phyloP scores from a whole-genome alignment of 2,797 vertebrate genomes.

The Pipistrellus pygmaeus region DNA sequence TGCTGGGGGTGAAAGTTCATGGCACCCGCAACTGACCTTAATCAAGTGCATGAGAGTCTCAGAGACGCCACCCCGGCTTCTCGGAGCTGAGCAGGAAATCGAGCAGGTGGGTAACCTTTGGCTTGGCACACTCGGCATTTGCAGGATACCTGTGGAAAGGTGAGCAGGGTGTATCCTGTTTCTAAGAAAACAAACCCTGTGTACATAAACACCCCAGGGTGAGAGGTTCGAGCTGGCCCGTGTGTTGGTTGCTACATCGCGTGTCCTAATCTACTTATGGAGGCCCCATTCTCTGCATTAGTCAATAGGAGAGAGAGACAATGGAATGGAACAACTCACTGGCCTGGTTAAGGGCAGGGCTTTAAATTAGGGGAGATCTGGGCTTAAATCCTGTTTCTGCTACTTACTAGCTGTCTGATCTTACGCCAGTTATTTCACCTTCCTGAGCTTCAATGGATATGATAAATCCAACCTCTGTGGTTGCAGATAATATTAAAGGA shows the following conservation, averaged over 20 bases:
- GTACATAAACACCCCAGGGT: neutral
- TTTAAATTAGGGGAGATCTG: conserved; percentile 29
- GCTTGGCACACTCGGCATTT: neutral
- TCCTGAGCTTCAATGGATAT: neutral
- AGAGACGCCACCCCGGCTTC: neutral
- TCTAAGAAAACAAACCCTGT: conserved; percentile 56
- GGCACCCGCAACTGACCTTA: neutral
- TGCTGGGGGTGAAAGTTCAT: neutral
- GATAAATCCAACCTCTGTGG: neutral
- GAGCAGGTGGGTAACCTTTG: neutral
- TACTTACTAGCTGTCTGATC: neutral
- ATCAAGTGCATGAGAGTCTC: neutral
- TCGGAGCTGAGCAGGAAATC: neutral
- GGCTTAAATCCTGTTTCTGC: conserved; percentile 1
- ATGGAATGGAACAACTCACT: neutral
- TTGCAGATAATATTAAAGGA: neutral
- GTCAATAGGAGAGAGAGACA: neutral
- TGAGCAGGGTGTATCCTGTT: conserved; percentile 27
- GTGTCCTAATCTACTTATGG: neutral
- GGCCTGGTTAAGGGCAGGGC: neutral
- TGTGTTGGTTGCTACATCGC: neutral
- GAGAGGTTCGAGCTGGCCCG: neutral
- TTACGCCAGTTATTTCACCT: neutral
- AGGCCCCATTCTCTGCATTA: conserved; percentile 22
- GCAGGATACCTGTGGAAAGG: conserved; percentile 5